Base-by-base conservation (phyloP, 2,797 vertebrate species). In the Phrynocephalus vlangalii region DNA sequence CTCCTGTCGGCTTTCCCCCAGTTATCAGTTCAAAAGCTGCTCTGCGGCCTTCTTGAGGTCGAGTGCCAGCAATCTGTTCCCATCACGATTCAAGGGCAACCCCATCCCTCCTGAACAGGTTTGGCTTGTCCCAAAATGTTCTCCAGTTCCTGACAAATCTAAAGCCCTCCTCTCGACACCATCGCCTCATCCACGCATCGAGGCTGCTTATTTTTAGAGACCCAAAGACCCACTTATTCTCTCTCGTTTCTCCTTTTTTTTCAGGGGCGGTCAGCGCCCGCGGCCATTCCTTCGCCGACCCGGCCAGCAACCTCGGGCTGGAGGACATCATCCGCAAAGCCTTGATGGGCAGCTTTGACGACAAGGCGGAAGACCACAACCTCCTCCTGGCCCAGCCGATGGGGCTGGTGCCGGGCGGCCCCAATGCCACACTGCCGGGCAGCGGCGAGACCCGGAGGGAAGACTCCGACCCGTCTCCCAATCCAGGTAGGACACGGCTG, bases 241-340 rank as follows among this genome's bases (percentile, higher is more conserved):
- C 6, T 48, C 33, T 20, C 15, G 22, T 2, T 30, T 75, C 68
- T 88, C 86, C 95, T 56, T 85, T 91, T 85, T 90, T 91, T 91
- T 71, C 94, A 99, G 99, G 98, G 94, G 97, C 96, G 92, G 96
- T 99, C 90, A 99, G 98, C 87, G 96, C 98, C 87, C 97, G 98
- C 96, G 98, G 98, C 96, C 98, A 98, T 97, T 98, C 98, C 84
- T 99, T 98, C 91, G 97, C 97, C 89, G 99, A 99, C 94, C 98
- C 99, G 89, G 98, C 99, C 94, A 99, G 97, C 96, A 99, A 99
- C 92, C 97, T 99, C 56, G 99, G 99, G 87, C 96, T 99, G 90
- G 99, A 99, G 95, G 99, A 99, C 95, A 99, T 99, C 88, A 99
- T 99, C 91, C 98, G 99, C 93, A 99, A 99, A 94, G 99, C 99